Percentiles rank a stretch among this genome's conserved stretches.
Evolutionary conservation across 2,113 vertebrate species (phyloP).

Genomic region (Poeciliopsis occidentalis): DNA sequence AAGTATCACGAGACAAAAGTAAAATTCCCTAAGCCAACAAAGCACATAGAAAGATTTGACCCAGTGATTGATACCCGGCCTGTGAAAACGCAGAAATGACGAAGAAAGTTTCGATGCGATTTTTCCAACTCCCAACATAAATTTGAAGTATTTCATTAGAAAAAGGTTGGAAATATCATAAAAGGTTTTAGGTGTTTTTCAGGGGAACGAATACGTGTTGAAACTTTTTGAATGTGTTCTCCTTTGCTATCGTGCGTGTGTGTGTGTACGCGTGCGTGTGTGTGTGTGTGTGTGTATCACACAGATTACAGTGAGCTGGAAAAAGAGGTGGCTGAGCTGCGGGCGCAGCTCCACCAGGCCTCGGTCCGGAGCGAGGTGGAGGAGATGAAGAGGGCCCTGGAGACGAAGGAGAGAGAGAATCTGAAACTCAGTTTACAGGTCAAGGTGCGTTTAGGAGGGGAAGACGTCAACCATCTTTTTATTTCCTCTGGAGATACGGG

Average conservation of each 20-base stretch:
- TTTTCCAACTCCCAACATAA: not conserved
- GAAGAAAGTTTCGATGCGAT: not conserved
- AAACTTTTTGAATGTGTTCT: not conserved
- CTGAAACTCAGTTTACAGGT: slow-evolving; percentile 81
- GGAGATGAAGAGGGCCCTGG: slow-evolving; percentile 84
- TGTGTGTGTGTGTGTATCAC: too few relatives aligned
- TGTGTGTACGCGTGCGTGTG: not conserved
- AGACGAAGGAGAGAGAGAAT: slow-evolving; percentile 87
- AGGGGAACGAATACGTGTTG: not conserved
- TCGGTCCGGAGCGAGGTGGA: slow-evolving; percentile 83
- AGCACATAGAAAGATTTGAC: not conserved
- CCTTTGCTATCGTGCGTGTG: not conserved
- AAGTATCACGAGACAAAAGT: not conserved
- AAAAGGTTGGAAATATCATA: not conserved
- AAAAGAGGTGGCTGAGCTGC: slow-evolving; percentile 84
- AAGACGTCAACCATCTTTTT: not conserved
- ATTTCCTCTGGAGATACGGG: not conserved
- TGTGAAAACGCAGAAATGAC: too few relatives aligned
- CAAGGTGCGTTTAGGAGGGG: slow-evolving; percentile 77
- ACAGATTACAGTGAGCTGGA: slow-evolving; percentile 82
- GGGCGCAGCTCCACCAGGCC: slow-evolving; percentile 79
- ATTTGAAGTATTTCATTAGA: not conserved
- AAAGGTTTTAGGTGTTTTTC: not conserved
- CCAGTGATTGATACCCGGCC: too few relatives aligned
- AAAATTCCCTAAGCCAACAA: not conserved